phyloP scores from a whole-genome alignment of 2,888 invertebrate species.

The Sarcophaga rosellei region DNA sequence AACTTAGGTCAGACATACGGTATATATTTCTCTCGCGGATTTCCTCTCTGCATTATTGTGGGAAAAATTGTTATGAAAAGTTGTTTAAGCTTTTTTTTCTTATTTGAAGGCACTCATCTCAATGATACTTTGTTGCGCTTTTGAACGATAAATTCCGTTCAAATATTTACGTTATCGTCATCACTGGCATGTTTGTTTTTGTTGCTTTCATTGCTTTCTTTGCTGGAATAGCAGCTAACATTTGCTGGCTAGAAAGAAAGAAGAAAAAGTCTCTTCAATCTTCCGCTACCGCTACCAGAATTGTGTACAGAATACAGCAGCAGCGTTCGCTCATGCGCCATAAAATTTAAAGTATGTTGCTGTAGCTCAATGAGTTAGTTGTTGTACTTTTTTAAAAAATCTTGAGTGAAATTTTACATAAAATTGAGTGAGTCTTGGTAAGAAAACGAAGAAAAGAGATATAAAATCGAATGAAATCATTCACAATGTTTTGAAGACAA shows the following conservation, averaged over 20 bases:
- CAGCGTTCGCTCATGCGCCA: slow-evolving; percentile 36
- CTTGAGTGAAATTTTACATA: slow-evolving; percentile 29
- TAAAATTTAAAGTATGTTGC: slow-evolving; percentile 13
- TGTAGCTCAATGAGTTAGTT: slow-evolving; percentile 1
- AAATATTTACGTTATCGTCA: neutral
- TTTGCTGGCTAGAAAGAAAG: neutral
- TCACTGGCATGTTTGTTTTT: neutral
- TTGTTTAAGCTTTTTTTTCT: too few species aligned
- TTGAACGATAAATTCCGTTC: neutral
- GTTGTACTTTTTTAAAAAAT: slow-evolving; percentile 15
- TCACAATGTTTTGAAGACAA: slow-evolving; percentile 32
- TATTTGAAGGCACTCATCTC: too few species aligned
- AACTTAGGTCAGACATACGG: too few species aligned
- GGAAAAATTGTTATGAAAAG: too few species aligned
- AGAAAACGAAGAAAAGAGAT: neutral
- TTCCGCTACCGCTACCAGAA: slow-evolving; percentile 11
- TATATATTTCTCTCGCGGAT: too few species aligned
- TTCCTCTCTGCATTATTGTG: too few species aligned
- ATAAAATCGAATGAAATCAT: slow-evolving; percentile 29
- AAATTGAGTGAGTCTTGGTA: slow-evolving; percentile 34
- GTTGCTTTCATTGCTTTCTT: slow-evolving; percentile 47
- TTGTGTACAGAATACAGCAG: slow-evolving; percentile 4
- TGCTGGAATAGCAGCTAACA: slow-evolving; percentile 49
- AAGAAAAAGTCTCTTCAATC: slow-evolving; percentile 10
- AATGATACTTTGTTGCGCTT: neutral